Base-by-base conservation (phyloP, 2,113 vertebrate genomes). In the Antigone vipio region DNA sequence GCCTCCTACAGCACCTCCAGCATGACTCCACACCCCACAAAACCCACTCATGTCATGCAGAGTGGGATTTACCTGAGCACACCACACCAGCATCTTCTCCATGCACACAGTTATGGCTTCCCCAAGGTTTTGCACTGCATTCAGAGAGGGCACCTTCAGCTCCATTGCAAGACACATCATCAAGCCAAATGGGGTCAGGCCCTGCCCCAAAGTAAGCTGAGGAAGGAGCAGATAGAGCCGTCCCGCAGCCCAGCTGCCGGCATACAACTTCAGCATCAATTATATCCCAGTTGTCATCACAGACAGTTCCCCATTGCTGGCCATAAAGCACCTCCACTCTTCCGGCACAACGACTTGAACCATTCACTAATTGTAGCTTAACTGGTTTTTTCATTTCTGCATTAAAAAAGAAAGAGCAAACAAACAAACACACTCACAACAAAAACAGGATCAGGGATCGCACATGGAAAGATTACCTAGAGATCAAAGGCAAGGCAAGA, bases 11-110 rank as follows among this genome's bases (percentile, higher is more conserved):
- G 34, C 30, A 74, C 40, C 26, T 69, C n/a, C 32, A 49, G n/a
- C 55, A 38, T 53, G n/a, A 47, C 35, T 44, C 58, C 44, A 32
- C 7, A 29, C 26, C 26, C 47, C 47, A 38, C 26, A 49, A n/a
- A 60, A 30, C 21, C 42, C 53, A 24, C 24, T n/a, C 3, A 0
- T 20, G 24, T 22, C 32, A 5, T 1, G 19, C 91, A 89, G 94
- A 6, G 74, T 12, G 49, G 14, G 34, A 59, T 40, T 72, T 24
- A 89, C 91, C 91, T 50, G 85, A 73, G 38, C 98, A 98, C 27
- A 88, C 93, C 29, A 98, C 96, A 3, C 95, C 93, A 4, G 97
- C 97, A 12, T 98, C 98, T 77, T 98, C 98, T 21, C 96, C 96
- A 18, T 98, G 98, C 15, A 34, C 91, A 18, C 98, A 98, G 75